Conservation (phyloP, 2,888 invertebrate genomes). For the Brachypterus glaber region DNA sequence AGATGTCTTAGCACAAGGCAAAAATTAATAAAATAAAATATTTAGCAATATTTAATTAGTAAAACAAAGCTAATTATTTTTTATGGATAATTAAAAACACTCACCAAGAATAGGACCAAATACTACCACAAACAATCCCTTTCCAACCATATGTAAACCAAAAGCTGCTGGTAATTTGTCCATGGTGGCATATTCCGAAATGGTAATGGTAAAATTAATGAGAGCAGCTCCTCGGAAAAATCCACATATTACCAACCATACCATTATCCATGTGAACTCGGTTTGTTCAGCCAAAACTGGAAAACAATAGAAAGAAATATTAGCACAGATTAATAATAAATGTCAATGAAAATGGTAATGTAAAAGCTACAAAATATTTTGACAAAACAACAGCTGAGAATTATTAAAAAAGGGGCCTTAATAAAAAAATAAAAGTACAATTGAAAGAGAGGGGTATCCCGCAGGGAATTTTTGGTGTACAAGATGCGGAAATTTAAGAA, state of each 20-base stretch:
- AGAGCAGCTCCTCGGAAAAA: conserved; percentile 71
- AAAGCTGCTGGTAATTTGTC: conserved; percentile 69
- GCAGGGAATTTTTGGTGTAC: too few species aligned
- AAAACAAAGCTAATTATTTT: conserved; percentile 3
- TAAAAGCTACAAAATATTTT: too few species aligned
- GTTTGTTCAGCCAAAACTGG: conserved; percentile 65
- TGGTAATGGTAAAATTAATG: conserved; percentile 69
- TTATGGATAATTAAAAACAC: too few species aligned
- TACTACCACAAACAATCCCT: conserved; percentile 58
- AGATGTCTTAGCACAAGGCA: too few species aligned
- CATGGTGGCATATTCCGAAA: conserved; percentile 61
- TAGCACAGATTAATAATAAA: too few species aligned
- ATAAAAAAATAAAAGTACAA: conserved; percentile 20
- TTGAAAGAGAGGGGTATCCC: conserved; percentile 14
- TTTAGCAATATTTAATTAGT: not conserved
- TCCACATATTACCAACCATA: conserved; percentile 65
- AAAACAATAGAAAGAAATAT: conserved; percentile 33
- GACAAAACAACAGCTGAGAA: conserved; percentile 22
- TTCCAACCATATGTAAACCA: conserved; percentile 68
- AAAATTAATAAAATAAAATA: not conserved
- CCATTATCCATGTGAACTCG: conserved; percentile 57
- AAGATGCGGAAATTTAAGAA: too few species aligned
- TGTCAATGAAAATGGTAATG: too few species aligned
- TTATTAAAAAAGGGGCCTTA: conserved; percentile 21
- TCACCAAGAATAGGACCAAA: conserved; percentile 64